Evolutionary conservation across 2,797 vertebrate genomes (phyloP), one percentile per base, ranked within the genome.

Genomic region (Enteromius fasciolatus): DNA sequence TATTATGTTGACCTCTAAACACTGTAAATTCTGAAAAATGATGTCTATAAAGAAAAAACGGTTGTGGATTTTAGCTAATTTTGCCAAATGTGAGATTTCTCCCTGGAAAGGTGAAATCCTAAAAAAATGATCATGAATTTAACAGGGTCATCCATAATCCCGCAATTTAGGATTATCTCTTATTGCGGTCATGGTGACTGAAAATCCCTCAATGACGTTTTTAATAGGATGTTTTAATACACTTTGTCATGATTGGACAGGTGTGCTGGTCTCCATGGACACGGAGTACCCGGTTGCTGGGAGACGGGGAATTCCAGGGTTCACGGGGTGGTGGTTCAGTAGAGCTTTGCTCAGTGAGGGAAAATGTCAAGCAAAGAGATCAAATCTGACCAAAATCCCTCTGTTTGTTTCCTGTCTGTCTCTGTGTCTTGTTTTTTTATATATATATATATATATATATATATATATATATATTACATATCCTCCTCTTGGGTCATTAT

Each of bases 121-220:
- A 69, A 54, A 83, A 8, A 78, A 41, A n/a, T 25, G 1, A 63
- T 28, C 68, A 12, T 25, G 25, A 3, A 72, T 33, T 70, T 76
- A 48, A 52, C 50, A 11, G n/a, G 76, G 78, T 67, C 54, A 66
- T 82, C 81, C 83, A 48, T 90, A 88, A 88, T 91, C 90, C 91
- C 74, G 85, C 87, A 80, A 48, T 78, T 85, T 3, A 20, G 89
- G 90, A 92, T 93, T 89, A 92, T 91, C 87, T 86, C 85, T 90
- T 75, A 63, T 89, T 86, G 92, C 88, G 87, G 89, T 87, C 80
- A 68, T 72, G 2, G 84, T 44, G 77, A 86, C 84, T 88, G 23
- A 76, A 63, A 87, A 92, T 90, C 89, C 88, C 88, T 85, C 90
- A 92, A 86, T 87, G 87, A 82, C 59, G 31, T 78, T 80, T 81